A percentile compares a stretch with the other conserved stretches of the same genome.
Conservation (phyloP, 2,888 invertebrate genomes). For the Eupithecia pulchellata region DNA sequence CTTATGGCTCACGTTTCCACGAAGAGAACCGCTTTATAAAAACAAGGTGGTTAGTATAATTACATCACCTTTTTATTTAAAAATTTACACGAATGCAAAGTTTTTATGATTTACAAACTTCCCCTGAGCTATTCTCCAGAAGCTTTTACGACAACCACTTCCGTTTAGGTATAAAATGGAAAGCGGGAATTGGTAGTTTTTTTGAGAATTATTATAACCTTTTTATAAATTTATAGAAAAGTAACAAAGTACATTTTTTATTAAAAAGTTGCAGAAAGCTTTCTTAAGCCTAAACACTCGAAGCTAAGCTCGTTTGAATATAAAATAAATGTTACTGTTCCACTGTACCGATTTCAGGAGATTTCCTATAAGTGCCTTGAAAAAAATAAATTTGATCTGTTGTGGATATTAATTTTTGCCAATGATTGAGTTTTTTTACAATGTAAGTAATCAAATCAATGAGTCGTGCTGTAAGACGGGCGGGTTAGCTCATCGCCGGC, state of each 20-base stretch:
- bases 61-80: slow-evolving; percentile 13
- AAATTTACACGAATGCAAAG: slow-evolving; percentile 4
- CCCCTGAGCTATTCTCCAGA: neutral
- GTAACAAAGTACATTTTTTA: neutral
- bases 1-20: slow-evolving; percentile 31
- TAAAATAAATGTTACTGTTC: slow-evolving; percentile 16
- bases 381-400: slow-evolving; percentile 63
- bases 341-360: slow-evolving; percentile 30
- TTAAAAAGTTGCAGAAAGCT: neutral
- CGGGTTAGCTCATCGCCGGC: slow-evolving; percentile 82
- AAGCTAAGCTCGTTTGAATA: neutral
- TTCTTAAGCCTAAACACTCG: neutral
- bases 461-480: slow-evolving; percentile 79
- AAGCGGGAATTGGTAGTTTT: neutral
- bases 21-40: slow-evolving; percentile 21
- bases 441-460: slow-evolving; percentile 75
- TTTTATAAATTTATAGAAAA: neutral
- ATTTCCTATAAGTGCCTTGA: slow-evolving; percentile 35
- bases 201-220: neutral
- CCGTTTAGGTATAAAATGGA: slow-evolving; percentile 6
- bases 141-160: slow-evolving; percentile 14
- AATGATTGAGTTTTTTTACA: slow-evolving; percentile 81
- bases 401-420: slow-evolving; percentile 73
- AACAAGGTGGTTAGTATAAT: slow-evolving; percentile 8
- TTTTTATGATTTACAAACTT: slow-evolving; percentile 7